Evolutionary conservation across 2,888 invertebrate genomes (phyloP), one percentile per base, ranked within the genome.

Genomic region (Trachelus troglodyta): DNA sequence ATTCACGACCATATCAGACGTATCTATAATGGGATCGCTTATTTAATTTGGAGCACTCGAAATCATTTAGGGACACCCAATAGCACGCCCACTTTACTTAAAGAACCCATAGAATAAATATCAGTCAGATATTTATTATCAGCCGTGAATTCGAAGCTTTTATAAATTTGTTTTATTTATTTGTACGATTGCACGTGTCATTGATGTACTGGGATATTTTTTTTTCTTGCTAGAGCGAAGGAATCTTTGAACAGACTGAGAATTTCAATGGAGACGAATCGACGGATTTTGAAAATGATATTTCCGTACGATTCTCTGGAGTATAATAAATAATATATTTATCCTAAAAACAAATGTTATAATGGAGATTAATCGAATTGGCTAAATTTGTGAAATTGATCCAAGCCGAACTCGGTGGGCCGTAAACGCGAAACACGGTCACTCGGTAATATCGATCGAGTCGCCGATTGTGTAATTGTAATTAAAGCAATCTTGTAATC

Each of bases 401-500:
- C 40, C 15, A 12, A 69, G 69, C 30, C 30, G 69, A 69, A 9
- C 69, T 30, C 30, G 33, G 15, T 15, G 30, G 69, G 69, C 30
- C 69, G 69, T 69, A 30, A 33, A 69, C 30, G 69, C 33, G 30
- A 33, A 69, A 69, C 69, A 69, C 69, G 69, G 30, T 33, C 69
- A 3, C 15, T 69, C 69, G 30, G 69, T 37, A 76, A 81, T 79
- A 81, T 76, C 80, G 82, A 80, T 83, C 80, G 81, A 81, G 79
- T 69, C 71, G 74, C 82, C 34, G 85, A 86, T 87, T 87, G 84
- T 81, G 84, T 86, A 88, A 89, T 87, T 85, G 87, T 85, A 89
- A 89, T 89, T 88, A 88, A 89, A 85, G 83, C 81, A 84, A 87
- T 86, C 86, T 83, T 84, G 83, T 85, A 86, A 85, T 84, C 84